phyloP scores from a whole-genome alignment of 2,888 invertebrate species.

The Brachyptera putata region DNA sequence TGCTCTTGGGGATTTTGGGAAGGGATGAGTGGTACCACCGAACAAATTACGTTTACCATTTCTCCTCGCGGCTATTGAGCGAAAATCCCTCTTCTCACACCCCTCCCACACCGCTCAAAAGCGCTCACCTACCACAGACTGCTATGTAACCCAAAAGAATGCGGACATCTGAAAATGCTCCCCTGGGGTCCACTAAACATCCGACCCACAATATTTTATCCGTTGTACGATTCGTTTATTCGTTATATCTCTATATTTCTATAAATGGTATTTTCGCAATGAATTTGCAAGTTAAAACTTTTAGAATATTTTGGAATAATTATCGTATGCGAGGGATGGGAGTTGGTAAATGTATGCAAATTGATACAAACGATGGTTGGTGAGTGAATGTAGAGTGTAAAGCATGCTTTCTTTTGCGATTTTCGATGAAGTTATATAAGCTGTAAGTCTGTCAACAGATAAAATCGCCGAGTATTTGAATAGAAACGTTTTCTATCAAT shows the following conservation, averaged over 20 bases:
- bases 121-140: too few species aligned
- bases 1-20: neutral
- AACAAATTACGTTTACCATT: neutral
- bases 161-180: neutral
- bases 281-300: slow-evolving; percentile 6
- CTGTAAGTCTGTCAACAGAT: too few species aligned
- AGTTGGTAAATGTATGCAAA: slow-evolving; percentile 10
- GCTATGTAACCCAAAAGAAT: neutral
- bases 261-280: neutral
- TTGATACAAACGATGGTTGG: neutral
- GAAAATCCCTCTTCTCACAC: too few species aligned
- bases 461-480: too few species aligned
- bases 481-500: too few species aligned
- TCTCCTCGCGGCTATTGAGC: neutral
- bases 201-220: neutral
- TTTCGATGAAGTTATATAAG: too few species aligned
- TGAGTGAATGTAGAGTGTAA: neutral
- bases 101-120: too few species aligned
- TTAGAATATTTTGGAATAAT: neutral
- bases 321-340: too few species aligned
- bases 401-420: too few species aligned
- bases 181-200: neutral
- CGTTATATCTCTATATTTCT: slow-evolving; percentile 1
- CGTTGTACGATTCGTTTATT: neutral
- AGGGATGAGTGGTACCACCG: neutral